Conservation (phyloP, 2,113 vertebrate species). For the Coturnix japonica region DNA sequence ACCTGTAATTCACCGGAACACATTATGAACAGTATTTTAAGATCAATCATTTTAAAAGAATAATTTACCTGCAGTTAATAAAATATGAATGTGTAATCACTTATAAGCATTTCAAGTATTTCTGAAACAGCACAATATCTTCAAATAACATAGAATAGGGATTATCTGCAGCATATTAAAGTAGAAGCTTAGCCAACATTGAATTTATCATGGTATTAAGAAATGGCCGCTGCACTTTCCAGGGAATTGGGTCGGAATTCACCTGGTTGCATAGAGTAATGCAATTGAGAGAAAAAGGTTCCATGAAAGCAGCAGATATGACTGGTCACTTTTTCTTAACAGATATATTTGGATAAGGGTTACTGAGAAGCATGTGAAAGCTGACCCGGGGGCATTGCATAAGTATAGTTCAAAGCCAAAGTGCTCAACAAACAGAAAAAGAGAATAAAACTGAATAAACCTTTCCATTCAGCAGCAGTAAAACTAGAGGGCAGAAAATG, state of each 20-base stretch:
- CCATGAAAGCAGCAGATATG: not conserved
- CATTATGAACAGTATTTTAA: not conserved
- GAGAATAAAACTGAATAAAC: constrained; percentile 65
- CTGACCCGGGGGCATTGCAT: not conserved
- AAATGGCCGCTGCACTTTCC: not conserved
- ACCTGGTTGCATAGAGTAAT: rapidly evolving
- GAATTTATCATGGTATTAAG: not conserved
- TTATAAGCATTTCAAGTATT: not conserved
- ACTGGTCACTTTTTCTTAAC: not conserved
- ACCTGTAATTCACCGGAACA: not conserved
- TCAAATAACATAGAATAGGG: not conserved
- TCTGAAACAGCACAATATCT: not conserved
- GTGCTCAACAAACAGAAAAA: constrained; percentile 43
- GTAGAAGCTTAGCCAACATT: not conserved
- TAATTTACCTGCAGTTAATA: not conserved
- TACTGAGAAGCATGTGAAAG: not conserved
- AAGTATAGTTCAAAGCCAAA: constrained; percentile 30
- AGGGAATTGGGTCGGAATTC: not conserved
- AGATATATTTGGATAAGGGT: not conserved
- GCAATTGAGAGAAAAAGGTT: not conserved
- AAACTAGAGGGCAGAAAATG: constrained; percentile 70
- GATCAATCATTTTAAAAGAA: not conserved
- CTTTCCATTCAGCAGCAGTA: constrained; percentile 52
- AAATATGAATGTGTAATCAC: not conserved
- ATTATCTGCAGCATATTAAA: not conserved